Conservation (phyloP, 37 sponge, comb jelly and placozoan species). For the Beroe ovata region DNA sequence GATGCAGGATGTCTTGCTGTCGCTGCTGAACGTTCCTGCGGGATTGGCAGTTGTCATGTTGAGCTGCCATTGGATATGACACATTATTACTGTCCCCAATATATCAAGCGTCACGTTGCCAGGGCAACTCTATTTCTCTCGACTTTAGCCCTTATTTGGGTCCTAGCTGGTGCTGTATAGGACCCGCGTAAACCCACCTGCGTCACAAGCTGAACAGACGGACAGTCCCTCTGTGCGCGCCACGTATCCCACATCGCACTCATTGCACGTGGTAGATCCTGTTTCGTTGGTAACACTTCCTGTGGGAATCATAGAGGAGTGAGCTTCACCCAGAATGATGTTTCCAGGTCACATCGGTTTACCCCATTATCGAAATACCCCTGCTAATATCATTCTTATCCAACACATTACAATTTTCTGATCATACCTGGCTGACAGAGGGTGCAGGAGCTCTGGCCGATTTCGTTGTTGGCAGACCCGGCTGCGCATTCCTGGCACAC, state of each 20-base stretch:
- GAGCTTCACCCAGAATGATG: too few relatives aligned
- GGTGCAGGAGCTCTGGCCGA: background rate
- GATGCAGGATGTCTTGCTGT: background rate
- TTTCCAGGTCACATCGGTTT: too few relatives aligned
- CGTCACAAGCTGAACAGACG: conserved; percentile 4
- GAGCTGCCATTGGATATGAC: background rate
- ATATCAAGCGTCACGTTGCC: too few relatives aligned
- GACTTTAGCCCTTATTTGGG: too few relatives aligned
- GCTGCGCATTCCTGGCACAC: background rate
- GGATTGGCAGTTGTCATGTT: too few relatives aligned
- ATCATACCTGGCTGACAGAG: conserved; percentile 1
- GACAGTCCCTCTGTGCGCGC: background rate
- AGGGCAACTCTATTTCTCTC: too few relatives aligned
- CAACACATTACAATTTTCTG: background rate
- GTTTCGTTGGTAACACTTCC: background rate
- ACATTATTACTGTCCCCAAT: too few relatives aligned
- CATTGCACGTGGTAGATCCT: background rate
- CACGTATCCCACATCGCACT: background rate
- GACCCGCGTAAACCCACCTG: background rate
- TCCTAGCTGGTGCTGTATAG: too few relatives aligned
- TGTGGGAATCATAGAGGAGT: too few relatives aligned
- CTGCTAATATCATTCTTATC: too few relatives aligned
- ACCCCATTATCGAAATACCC: too few relatives aligned
- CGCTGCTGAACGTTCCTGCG: conserved; percentile 60
- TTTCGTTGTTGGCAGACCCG: conserved; percentile 36